A percentile compares a stretch with the other conserved stretches of the same genome.
Conservation (phyloP, 2,888 invertebrate genomes). For the Epinotia demarniana region DNA sequence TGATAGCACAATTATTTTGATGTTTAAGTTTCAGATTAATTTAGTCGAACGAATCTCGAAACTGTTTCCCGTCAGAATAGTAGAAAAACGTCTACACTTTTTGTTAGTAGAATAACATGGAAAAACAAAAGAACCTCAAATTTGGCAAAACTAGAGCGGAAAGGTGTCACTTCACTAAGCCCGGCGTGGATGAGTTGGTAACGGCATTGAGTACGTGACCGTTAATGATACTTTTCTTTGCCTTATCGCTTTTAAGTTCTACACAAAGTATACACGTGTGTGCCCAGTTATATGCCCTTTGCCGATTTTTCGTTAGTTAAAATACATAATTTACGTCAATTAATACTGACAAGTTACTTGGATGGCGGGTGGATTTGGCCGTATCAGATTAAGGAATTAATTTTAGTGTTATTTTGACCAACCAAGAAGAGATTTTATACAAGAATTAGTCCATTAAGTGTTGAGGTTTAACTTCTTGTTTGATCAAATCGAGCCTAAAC, state of each 20-base stretch:
- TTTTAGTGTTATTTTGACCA: no score
- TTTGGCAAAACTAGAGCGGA: constrained; percentile 44
- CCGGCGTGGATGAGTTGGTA: constrained; percentile 31
- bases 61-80: not conserved
- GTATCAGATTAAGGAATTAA: no score
- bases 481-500: no score
- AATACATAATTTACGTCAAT: not conserved
- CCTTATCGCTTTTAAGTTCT: constrained; percentile 13
- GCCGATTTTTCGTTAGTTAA: not conserved
- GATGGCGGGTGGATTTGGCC: no score
- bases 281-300: not conserved
- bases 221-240: constrained; percentile 42
- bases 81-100: not conserved
- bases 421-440: no score
- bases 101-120: not conserved
- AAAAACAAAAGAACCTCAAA: constrained; percentile 34
- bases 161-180: constrained; percentile 35
- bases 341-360: no score
- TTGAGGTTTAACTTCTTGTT: no score
- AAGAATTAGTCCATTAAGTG: no score
- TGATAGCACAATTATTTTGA: no score
- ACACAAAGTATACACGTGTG: constrained; percentile 11
- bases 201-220: constrained; percentile 38
- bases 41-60: no score
- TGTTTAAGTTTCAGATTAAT: no score